These are phyloP conservation scores for Oryzias celebensis DNA, from an alignment of 2,113 vertebrate genomes.

Conservation along the genomic window DNA sequence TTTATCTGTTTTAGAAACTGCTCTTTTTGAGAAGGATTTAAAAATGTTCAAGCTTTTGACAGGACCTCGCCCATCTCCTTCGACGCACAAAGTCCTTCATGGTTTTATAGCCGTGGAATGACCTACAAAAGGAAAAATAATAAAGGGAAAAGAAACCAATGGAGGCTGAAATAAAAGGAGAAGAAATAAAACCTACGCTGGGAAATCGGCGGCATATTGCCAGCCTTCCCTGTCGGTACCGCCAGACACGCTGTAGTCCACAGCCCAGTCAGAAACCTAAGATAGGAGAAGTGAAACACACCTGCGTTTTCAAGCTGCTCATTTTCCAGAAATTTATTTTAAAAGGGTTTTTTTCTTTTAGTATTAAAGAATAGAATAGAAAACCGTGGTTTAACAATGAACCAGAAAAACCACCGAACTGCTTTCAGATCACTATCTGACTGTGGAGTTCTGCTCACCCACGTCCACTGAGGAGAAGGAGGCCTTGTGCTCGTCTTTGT, in stretches of 20 bases:
- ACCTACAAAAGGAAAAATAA: conserved; percentile 72
- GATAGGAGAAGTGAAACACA: neutral
- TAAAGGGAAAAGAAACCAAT: conserved; percentile 1
- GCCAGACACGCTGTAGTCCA: conserved; percentile 84
- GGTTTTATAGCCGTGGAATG: conserved; percentile 93
- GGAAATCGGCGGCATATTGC: conserved; percentile 97
- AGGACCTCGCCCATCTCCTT: conserved; percentile 93
- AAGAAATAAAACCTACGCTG: conserved; percentile 80
- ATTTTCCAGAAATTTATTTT: neutral
- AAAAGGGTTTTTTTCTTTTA: neutral
- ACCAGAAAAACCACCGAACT: neutral
- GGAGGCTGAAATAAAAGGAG: neutral
- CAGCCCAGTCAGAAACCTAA: conserved; percentile 90
- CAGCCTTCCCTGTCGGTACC: conserved; percentile 93
- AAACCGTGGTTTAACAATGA: neutral
- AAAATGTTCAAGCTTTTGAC: conserved; percentile 1
- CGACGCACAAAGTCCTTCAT: conserved; percentile 96
- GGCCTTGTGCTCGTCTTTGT: conserved; percentile 89
- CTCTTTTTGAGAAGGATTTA: too few species aligned
- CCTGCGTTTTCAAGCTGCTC: neutral
- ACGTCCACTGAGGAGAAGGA: conserved; percentile 92
- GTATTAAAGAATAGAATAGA: neutral
- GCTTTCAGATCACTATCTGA: conserved; percentile 13
- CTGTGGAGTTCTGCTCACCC: conserved; percentile 77
- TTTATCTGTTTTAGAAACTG: too few species aligned